Conservation (phyloP, 1,140 invertebrate genomes). For the Himalopsyche phryganea region DNA sequence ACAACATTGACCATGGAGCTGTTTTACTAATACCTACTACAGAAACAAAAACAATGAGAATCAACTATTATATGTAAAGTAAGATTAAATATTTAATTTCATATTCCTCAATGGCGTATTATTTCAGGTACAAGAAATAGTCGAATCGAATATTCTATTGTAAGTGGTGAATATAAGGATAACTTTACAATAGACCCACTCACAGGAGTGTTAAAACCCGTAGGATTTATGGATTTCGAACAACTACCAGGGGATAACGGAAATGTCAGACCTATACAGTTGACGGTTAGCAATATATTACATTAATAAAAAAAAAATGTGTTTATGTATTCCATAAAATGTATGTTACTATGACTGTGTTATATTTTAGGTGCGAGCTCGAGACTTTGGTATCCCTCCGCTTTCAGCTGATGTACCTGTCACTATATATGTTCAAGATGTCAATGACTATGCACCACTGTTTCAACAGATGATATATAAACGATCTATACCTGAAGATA, state of each 20-base stretch:
- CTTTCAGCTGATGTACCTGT: conserved; percentile 72
- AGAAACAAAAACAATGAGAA: too few relatives aligned
- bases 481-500: conserved; percentile 77
- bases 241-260: conserved; percentile 57
- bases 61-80: too few relatives aligned
- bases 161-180: conserved; percentile 66
- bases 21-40: too few relatives aligned
- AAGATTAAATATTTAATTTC: too few relatives aligned
- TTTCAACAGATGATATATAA: conserved; percentile 76
- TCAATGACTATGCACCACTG: conserved; percentile 80
- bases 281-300: conserved; percentile 54
- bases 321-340: not conserved
- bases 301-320: not conserved
- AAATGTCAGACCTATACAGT: conserved; percentile 67
- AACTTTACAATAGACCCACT: conserved; percentile 81
- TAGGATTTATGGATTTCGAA: conserved; percentile 76
- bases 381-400: conserved; percentile 75
- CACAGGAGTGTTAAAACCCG: conserved; percentile 67
- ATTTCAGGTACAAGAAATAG: conserved; percentile 77
- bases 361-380: conserved; percentile 71
- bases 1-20: too few relatives aligned
- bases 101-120: too few relatives aligned
- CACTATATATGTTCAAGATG: conserved; percentile 79
- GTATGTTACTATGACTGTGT: too few relatives aligned
- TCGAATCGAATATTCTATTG: conserved; percentile 76